Evolutionary conservation across 2,113 vertebrate species (phyloP), one percentile per base, ranked within the genome.

Genomic region (Sylvilagus bachmani): DNA sequence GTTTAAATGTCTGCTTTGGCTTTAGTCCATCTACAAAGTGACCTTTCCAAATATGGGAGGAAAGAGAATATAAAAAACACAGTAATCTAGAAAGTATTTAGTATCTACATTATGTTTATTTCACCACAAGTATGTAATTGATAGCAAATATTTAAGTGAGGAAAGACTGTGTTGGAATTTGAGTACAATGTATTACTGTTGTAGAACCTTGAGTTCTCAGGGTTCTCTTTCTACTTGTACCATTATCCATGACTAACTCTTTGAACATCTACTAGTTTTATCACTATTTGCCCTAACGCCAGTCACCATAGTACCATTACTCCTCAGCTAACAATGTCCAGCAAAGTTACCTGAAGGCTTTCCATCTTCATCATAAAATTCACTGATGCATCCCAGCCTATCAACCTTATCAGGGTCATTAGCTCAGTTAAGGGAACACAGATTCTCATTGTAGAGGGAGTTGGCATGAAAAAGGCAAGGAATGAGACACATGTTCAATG

Each of bases 1-100:
- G 16, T 79, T 87, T 79, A 74, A 82, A 84, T 73, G 88, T 38
- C 36, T 36, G 33, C 14, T 33, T 71, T 86, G 13, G 24, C 66
- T 93, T 93, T 92, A 83, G 62, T 73, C 70, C 33, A 66, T 61
- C 79, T 95, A 31, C 33, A 89, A 94, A 82, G 22, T 87, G 33
- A 91, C n/a, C 29, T 69, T 6, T 62, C 70, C 22, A 64, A 61
- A n/a, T 44, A 25, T 66, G 6, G 21, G 17, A 10, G 22, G 10
- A 31, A 91, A 31, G 21, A 11, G 3, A 38, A 1, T 38, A 38
- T 8, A 71, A 6, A 84, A 82, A 94, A 67, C 66, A 36, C 2
- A 38, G 1, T 8, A 36, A 1, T 94, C 84, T 74, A 38, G 75
- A 55, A 78, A 95, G 67, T 25, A 49, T 22, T 33, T 91, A 51